Base-by-base conservation (phyloP, 1,140 invertebrate species). In the Phymastichus coffea region DNA sequence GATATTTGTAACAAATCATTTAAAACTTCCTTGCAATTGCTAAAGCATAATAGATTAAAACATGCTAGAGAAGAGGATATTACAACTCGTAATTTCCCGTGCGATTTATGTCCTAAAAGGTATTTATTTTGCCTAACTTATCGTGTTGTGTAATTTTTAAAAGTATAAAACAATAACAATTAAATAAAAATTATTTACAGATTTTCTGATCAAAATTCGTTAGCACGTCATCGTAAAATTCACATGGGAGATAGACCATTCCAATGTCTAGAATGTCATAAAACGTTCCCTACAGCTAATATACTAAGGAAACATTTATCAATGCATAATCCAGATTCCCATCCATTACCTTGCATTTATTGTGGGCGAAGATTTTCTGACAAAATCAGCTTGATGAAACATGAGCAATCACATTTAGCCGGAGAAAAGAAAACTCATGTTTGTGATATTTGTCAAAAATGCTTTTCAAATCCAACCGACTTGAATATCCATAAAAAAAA, bases 51-150 rank as follows among this genome's bases (percentile, higher is more conserved):
- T 53, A 69, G 78, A 57, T 46, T 80, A 22, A 80, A 80, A 52
- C 78, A 80, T 23, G 78, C 78, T 4, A 66, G 75, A 4, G 78
- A 80, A 62, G 78, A 80, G 59, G 78, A 80, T 52, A 78, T 80
- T 37, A 80, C 78, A 4, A 78, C 75, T 9, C 68, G 78, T 54
- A 80, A 79, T 30, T 80, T 79, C 37, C 78, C 78, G n/a, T 80
- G 78, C 43, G 78, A 80, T 55, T 67, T 76, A 19, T 80, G 78
- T 64, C 77, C 77, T 30, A 79, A 80, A 64, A 76, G 77, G 77
- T 71, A 64, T 56, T 20, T 15, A 38, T 57, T 25, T 3, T 49
- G 12, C 15, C 4, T 26, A 28, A 49, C 9, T 49, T 44, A 17
- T 40, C 37, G 2, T 26, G 28, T 40, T 26, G 25, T 40, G 9